Percentiles rank a stretch among this genome's conserved stretches.
phyloP scores from a whole-genome alignment of 2,113 vertebrate species.

The Colistium nudipinnis region DNA sequence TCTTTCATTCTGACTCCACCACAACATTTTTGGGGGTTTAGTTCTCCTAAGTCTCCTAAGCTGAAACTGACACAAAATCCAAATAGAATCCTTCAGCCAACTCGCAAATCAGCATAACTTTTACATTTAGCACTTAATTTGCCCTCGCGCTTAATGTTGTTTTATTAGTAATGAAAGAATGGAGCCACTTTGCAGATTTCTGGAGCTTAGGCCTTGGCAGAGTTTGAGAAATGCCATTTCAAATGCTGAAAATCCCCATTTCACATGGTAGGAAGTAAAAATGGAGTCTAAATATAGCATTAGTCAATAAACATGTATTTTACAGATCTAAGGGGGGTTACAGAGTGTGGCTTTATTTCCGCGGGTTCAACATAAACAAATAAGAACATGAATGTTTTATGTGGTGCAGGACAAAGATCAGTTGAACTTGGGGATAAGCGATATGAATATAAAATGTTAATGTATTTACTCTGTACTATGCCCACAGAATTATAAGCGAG shows the following conservation, averaged over 20 bases:
- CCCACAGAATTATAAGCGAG: conserved; percentile 68
- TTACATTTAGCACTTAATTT: conserved; percentile 78
- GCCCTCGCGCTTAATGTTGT: conserved; percentile 69
- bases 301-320: conserved; percentile 71
- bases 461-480: conserved; percentile 72
- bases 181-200: conserved; percentile 72
- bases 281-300: conserved; percentile 71
- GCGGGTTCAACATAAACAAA: conserved; percentile 67
- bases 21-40: conserved; percentile 77
- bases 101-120: conserved; percentile 76
- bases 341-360: conserved; percentile 65
- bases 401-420: conserved; percentile 70
- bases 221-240: conserved; percentile 61
- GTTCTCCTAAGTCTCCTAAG: conserved; percentile 73
- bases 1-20: conserved; percentile 67
- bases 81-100: conserved; percentile 69
- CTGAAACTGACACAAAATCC: conserved; percentile 76
- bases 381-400: conserved; percentile 67
- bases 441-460: conserved; percentile 75
- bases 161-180: conserved; percentile 80
- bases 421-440: conserved; percentile 59
- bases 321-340: conserved; percentile 63
- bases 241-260: conserved; percentile 69
- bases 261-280: conserved; percentile 67
- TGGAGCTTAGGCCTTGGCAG: conserved; percentile 62